Base-by-base conservation (phyloP, 1,140 invertebrate species). In the Anastrepha ludens region DNA sequence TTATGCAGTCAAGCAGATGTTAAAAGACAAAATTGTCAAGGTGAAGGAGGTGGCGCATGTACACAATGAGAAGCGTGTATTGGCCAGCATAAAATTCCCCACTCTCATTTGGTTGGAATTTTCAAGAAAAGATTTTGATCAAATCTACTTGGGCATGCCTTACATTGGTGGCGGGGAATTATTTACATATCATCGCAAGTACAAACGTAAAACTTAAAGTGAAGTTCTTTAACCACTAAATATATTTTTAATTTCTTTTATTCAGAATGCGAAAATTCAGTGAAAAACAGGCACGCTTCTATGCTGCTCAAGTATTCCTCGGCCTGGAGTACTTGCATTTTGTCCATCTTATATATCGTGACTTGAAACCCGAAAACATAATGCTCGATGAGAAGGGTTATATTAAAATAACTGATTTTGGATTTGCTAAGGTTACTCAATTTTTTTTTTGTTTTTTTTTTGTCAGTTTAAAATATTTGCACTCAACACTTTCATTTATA, bases 331-430 rank as follows among this genome's bases (percentile, higher is more conserved):
- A 99, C 94, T 94, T 99, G 60, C 99, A 99, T 92, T 95, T 96
- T 90, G 96, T 98, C 91, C 96, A 97, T 92, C 94, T 99, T 86
- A 95, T 99, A 85, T 99, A 99, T 92, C 95, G 98, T 74, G 98
- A 99, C 94, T 94, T 99, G 85, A 99, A 99, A 93, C 99, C 98
- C 3, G 99, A 99, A 94, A 99, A 99, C 94, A 96, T 99, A 89
- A 94, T 99, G 85, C 96, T 99, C 87, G 97, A 99, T 92, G 94
- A 94, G 88, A 95, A 95, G 65, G 98, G 99, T 3, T 99, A 99
- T 92, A 94, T 99, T 11, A 96, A 96, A 93, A 90, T 96, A 20
- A 96, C 96, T 0, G 98, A 99, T 94, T 99, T 99, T 93, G 98
- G 98, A 15, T 99, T 99, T 94, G 98, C 97, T 86, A 99, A 99